phyloP scores from a whole-genome alignment of 2,113 vertebrate genomes.

The Cavia aperea region DNA sequence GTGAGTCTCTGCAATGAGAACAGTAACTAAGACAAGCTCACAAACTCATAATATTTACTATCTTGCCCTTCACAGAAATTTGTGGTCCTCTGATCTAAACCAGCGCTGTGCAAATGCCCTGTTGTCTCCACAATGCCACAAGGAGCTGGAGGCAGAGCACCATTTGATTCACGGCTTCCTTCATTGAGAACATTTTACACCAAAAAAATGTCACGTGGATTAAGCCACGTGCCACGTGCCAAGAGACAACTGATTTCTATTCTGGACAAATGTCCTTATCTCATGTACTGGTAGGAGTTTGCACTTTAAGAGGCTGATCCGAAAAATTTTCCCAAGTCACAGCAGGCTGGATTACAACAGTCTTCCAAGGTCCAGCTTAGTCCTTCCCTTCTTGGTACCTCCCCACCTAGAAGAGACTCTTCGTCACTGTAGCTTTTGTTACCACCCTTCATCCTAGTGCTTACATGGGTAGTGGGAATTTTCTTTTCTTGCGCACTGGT shows the following conservation, averaged over 20 bases:
- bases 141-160: background rate
- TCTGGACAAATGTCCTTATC: background rate
- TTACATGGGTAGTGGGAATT: background rate
- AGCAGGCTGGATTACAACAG: accelerated
- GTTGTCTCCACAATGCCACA: background rate
- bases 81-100: background rate
- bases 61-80: background rate
- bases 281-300: background rate
- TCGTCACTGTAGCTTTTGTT: background rate
- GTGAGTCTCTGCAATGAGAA: background rate
- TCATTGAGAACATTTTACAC: background rate
- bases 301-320: background rate
- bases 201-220: background rate
- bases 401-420: no score
- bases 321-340: background rate
- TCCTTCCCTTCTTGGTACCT: background rate
- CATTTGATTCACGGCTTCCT: background rate
- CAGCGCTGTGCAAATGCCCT: background rate
- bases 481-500: background rate
- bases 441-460: background rate
- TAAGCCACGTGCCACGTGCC: background rate
- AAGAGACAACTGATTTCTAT: background rate
- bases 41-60: background rate
- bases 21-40: background rate
- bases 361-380: background rate